Conservation (phyloP, 2,797 vertebrate genomes). For the Malurus splendens region DNA sequence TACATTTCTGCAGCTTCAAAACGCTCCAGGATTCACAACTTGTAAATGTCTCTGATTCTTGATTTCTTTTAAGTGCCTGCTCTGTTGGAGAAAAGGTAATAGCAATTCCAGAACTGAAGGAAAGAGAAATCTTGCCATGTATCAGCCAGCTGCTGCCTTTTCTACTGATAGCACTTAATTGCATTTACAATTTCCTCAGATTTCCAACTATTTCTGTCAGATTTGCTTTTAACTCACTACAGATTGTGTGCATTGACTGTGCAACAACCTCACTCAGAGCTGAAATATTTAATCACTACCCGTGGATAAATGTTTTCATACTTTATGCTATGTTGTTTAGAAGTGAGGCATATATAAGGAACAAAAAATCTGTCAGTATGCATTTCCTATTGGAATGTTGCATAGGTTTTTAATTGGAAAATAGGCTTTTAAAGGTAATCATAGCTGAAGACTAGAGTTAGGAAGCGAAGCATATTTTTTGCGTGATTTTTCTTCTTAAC, state of each 20-base stretch:
- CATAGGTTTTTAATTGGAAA: conserved; percentile 68
- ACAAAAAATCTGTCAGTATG: conserved; percentile 80
- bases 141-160: conserved; percentile 29
- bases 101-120: not conserved
- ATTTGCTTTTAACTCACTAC: conserved; percentile 52
- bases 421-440: conserved; percentile 73
- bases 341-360: conserved; percentile 78
- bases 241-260: conserved; percentile 41
- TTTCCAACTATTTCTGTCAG: conserved; percentile 62
- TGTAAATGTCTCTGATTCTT: conserved; percentile 25
- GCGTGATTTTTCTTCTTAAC: conserved; percentile 68
- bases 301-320: conserved; percentile 55
- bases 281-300: conserved; percentile 63
- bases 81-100: not conserved
- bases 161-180: conserved; percentile 45
- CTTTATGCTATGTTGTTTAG: conserved; percentile 60
- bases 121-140: not conserved
- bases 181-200: conserved; percentile 49
- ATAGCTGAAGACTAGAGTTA: conserved; percentile 57
- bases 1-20: not conserved
- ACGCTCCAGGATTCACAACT: not conserved
- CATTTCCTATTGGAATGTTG: conserved; percentile 73
- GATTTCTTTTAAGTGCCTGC: conserved; percentile 27
- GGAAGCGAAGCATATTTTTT: conserved; percentile 57
- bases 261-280: conserved; percentile 36